phyloP scores from a whole-genome alignment of 2,888 invertebrate species.

The Troides oblongomaculatus region DNA sequence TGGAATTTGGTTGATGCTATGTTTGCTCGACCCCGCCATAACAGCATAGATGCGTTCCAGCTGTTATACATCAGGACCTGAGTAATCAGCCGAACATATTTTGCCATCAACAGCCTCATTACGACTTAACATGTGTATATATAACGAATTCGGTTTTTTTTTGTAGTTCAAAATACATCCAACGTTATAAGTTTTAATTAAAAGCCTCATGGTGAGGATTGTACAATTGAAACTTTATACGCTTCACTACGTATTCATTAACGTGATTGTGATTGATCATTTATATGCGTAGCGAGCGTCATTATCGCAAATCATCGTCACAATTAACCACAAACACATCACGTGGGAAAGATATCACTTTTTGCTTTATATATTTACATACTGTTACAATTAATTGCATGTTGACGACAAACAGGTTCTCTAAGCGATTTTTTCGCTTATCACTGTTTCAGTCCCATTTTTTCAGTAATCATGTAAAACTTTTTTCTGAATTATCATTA shows the following conservation, averaged over 20 bases:
- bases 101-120: no score
- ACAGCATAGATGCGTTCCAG: no score
- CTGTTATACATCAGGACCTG: no score
- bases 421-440: neutral
- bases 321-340: neutral
- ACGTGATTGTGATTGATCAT: conserved; percentile 7
- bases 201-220: neutral
- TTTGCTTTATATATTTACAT: neutral
- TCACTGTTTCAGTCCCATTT: neutral
- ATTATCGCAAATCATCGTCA: neutral
- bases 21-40: no score
- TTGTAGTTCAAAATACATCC: neutral
- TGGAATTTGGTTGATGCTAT: no score
- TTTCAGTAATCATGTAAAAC: neutral
- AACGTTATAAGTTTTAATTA: neutral
- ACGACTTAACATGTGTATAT: neutral
- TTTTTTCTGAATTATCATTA: neutral
- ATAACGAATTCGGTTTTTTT: neutral
- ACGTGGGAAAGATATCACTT: neutral
- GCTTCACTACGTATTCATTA: conserved; percentile 5
- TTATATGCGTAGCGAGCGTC: conserved; percentile 8
- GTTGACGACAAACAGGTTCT: neutral
- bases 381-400: neutral
- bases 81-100: no score
- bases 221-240: neutral